These are phyloP conservation scores for Formicarius rufipectus DNA, from an alignment of 2,113 vertebrate genomes.

Conservation along the genomic window DNA sequence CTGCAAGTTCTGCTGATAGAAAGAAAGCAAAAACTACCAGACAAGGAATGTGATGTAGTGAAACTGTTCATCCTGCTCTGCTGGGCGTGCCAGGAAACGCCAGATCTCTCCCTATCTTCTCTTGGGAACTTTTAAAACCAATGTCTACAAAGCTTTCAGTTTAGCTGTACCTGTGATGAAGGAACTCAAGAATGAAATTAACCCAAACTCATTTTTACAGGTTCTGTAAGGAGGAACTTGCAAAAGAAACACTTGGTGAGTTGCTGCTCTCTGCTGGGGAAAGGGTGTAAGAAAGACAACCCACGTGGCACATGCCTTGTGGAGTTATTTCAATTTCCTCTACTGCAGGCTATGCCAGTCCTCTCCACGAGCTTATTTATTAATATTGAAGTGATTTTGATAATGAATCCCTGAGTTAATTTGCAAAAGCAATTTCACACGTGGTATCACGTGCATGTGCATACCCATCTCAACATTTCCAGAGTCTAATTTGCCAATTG, in stretches of 20 bases:
- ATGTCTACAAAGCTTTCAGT: neutral
- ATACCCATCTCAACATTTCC: neutral
- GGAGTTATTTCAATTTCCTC: neutral
- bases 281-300: neutral
- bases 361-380: neutral
- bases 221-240: neutral
- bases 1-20: neutral
- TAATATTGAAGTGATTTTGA: neutral
- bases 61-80: neutral
- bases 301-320: neutral
- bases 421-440: neutral
- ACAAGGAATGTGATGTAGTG: too few relatives aligned
- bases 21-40: neutral
- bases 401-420: neutral
- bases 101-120: neutral
- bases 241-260: slow-evolving; percentile 21
- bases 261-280: slow-evolving; percentile 77
- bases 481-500: neutral
- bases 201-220: neutral
- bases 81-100: neutral
- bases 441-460: accelerated
- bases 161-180: neutral
- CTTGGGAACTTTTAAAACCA: neutral
- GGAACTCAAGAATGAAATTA: neutral
- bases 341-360: neutral